Conservation (phyloP, 2,888 invertebrate genomes). For the Mallateleia sp. region DNA sequence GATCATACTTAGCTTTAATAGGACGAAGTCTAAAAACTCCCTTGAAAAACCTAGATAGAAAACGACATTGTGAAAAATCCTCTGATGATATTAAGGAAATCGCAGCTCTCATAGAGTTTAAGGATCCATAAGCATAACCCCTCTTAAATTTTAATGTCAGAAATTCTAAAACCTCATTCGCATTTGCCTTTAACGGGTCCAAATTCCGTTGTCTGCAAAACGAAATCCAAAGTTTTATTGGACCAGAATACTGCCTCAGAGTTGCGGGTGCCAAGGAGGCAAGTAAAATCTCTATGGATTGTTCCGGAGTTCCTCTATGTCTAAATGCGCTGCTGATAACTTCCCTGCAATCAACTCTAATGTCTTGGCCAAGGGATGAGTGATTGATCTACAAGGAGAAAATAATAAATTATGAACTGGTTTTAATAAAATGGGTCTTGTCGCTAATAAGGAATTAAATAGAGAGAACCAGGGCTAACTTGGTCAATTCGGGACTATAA, state of each 20-base stretch:
- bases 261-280: conserved; percentile 66
- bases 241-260: conserved; percentile 60
- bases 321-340: neutral
- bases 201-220: neutral
- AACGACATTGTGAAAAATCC: conserved; percentile 3
- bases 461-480: conserved; percentile 43
- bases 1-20: conserved; percentile 42
- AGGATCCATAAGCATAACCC: neutral
- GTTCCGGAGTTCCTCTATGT: neutral
- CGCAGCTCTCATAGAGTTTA: conserved; percentile 51
- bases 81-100: conserved; percentile 48
- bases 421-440: too few species aligned
- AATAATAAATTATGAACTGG: neutral
- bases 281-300: neutral
- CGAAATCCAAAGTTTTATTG: conserved; percentile 1
- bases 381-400: conserved; percentile 1
- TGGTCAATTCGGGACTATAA: conserved; percentile 66
- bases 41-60: conserved; percentile 55
- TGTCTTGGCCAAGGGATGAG: neutral
- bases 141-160: conserved; percentile 23
- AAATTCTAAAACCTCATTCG: conserved; percentile 4
- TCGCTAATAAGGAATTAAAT: conserved; percentile 6
- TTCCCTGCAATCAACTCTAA: neutral
- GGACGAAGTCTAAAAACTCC: conserved; percentile 40
- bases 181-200: neutral